phyloP scores from a whole-genome alignment of 2,113 vertebrate genomes.

The Pavo muticus region DNA sequence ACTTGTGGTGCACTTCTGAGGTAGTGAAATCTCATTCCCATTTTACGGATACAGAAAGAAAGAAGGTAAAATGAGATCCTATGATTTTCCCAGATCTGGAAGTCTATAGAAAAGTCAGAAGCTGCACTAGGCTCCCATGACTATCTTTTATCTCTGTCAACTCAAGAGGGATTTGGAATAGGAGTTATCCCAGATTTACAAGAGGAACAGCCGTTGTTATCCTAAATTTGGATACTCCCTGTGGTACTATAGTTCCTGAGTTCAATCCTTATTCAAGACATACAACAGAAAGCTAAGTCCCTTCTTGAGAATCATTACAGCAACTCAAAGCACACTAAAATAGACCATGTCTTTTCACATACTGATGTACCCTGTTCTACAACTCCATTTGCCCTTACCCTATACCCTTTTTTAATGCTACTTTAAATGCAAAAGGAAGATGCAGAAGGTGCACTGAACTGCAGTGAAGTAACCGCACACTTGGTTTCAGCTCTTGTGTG shows the following conservation, averaged over 20 bases:
- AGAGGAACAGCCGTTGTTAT: conserved; percentile 1
- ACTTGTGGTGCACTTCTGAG: background rate
- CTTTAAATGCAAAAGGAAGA: background rate
- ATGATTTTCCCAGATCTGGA: conserved; percentile 22
- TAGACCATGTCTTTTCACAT: background rate
- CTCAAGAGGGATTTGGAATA: conserved; percentile 25
- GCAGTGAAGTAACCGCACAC: background rate
- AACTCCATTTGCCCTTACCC: background rate
- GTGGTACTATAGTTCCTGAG: background rate
- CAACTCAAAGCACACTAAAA: background rate
- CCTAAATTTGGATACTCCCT: conserved; percentile 21
- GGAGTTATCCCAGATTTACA: conserved; percentile 47
- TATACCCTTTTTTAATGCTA: background rate
- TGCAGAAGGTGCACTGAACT: background rate
- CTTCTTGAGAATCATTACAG: background rate
- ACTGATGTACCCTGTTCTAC: background rate
- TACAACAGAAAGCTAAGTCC: background rate
- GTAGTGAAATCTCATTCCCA: background rate
- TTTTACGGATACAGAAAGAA: background rate
- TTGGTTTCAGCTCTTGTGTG: background rate
- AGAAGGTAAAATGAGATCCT: conserved; percentile 5
- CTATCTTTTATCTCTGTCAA: conserved; percentile 40
- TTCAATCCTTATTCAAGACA: conserved; percentile 11
- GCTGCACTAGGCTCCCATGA: background rate
- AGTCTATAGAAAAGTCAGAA: background rate